These are phyloP conservation scores for Buteo buteo DNA, from an alignment of 2,113 vertebrate genomes.

Conservation along the genomic window DNA sequence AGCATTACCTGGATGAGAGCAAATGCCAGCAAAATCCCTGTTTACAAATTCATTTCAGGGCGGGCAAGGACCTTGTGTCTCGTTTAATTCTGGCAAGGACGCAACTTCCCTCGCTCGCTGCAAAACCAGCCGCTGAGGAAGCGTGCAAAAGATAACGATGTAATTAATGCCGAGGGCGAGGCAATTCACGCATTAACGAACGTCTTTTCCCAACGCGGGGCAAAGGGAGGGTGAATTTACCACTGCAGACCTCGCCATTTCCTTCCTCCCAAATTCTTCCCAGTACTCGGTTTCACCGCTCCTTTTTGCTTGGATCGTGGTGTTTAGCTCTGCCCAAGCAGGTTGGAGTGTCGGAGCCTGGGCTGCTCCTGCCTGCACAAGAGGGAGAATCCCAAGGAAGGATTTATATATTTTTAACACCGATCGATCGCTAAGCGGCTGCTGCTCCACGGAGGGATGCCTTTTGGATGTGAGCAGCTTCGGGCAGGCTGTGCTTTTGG, in stretches of 20 bases:
- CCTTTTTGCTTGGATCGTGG: fast-evolving
- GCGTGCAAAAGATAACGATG: fast-evolving
- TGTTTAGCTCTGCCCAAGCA: background rate
- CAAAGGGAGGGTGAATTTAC: background rate
- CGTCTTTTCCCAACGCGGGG: fast-evolving
- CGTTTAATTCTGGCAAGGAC: background rate
- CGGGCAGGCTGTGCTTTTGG: background rate
- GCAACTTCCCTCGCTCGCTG: fast-evolving
- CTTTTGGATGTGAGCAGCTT: background rate
- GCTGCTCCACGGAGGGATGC: fast-evolving
- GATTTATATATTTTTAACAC: background rate
- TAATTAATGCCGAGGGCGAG: background rate
- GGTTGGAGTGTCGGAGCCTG: background rate
- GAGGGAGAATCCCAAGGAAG: background rate
- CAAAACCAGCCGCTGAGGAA: background rate
- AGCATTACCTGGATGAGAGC: background rate
- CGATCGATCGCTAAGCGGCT: fast-evolving
- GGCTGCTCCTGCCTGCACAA: fast-evolving
- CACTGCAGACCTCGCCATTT: fast-evolving
- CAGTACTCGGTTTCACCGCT: fast-evolving
- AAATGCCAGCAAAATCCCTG: background rate
- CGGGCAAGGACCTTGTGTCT: fast-evolving
- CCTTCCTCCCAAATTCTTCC: background rate
- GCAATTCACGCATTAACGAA: fast-evolving
- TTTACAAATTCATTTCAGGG: background rate